Conservation (phyloP, 30 jellyfish, hydroid and myxozoan species). For the Hydra vulgaris region DNA sequence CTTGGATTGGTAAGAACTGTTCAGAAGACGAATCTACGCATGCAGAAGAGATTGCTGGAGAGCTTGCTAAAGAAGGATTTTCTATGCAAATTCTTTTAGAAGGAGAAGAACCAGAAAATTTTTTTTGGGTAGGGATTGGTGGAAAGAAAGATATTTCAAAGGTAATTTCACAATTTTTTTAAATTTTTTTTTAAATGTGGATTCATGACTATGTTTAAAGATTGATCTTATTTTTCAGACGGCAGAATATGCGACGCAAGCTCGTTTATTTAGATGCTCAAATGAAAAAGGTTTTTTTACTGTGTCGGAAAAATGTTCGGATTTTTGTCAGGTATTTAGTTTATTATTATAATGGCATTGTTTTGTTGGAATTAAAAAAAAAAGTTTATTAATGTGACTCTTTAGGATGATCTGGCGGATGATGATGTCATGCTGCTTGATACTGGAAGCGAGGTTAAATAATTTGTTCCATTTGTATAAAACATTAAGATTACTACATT, state of each 20-base stretch:
- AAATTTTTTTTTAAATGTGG: not conserved
- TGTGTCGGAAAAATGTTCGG: slow-evolving; percentile 96
- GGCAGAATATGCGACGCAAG: slow-evolving; percentile 73
- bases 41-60: slow-evolving; percentile 88
- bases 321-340: slow-evolving; percentile 89
- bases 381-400: not conserved
- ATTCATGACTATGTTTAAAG: not conserved
- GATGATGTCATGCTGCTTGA: slow-evolving; percentile 99
- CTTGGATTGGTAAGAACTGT: slow-evolving; percentile 94
- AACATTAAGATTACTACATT: too few species aligned
- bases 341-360: slow-evolving; percentile 8
- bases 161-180: slow-evolving; percentile 24
- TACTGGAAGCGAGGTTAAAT: slow-evolving; percentile 85
- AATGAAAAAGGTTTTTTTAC: slow-evolving; percentile 97
- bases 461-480: too few species aligned
- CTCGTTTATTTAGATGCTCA: slow-evolving; percentile 95
- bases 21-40: slow-evolving; percentile 54
- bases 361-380: not conserved
- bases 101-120: slow-evolving; percentile 98
- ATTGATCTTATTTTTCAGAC: slow-evolving; percentile 23
- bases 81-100: slow-evolving; percentile 90
- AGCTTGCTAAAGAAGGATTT: slow-evolving; percentile 82
- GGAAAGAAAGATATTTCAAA: slow-evolving; percentile 75
- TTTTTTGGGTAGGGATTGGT: slow-evolving; percentile 98
- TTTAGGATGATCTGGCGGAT: slow-evolving; percentile 93